Conservation (phyloP, 2,797 vertebrate species). For the Synanceia verrucosa region DNA sequence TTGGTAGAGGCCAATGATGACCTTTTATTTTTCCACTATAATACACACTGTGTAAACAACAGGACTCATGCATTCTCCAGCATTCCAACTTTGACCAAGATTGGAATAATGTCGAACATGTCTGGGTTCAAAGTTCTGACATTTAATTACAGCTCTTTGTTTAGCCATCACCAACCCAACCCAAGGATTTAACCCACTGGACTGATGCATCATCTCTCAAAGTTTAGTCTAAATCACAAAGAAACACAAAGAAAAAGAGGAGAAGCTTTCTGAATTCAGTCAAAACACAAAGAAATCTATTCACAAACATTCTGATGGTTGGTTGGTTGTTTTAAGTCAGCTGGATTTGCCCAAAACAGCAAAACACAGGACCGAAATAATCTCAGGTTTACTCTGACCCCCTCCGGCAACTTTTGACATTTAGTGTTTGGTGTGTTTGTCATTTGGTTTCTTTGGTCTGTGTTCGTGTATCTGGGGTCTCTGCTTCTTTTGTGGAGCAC, state of each 20-base stretch:
- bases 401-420: constrained; percentile 42
- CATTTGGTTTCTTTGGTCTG: constrained; percentile 37
- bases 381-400: constrained; percentile 19
- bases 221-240: neutral
- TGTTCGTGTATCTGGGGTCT: constrained; percentile 30
- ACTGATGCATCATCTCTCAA: neutral
- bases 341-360: constrained; percentile 17
- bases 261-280: neutral
- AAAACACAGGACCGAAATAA: constrained; percentile 6
- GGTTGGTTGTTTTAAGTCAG: constrained; percentile 38
- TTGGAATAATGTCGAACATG: neutral
- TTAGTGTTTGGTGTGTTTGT: constrained; percentile 40
- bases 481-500: constrained; percentile 17
- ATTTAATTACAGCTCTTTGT: neutral
- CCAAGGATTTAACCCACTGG: neutral
- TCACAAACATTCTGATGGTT: constrained; percentile 26
- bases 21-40: constrained; percentile 15
- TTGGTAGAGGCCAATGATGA: neutral
- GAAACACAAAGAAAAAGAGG: neutral
- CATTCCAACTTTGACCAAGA: neutral
- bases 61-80: neutral
- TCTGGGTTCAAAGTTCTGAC: neutral
- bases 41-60: constrained; percentile 13
- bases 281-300: constrained; percentile 27
- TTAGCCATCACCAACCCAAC: neutral